Base-by-base conservation (phyloP, 1,140 invertebrate species). In the Asobara japonica region DNA sequence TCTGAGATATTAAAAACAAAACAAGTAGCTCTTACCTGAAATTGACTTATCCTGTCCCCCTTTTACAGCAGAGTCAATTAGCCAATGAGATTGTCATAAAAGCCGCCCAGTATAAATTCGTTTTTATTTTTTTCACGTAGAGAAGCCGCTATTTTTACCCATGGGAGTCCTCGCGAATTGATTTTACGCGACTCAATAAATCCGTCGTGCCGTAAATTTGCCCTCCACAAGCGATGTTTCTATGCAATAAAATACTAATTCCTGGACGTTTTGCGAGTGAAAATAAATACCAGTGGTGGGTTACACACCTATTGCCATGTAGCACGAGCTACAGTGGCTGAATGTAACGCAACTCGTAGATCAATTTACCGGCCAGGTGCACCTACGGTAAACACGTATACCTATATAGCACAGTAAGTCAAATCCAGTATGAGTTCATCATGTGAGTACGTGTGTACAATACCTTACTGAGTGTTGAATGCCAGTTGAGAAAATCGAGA, bases 361-460 rank as follows among this genome's bases (percentile, higher is more conserved):
- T 60, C 22, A 60, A 60, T 60, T 60, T 60, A 27, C 25, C 25
- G 11, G 11, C n/a, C 56, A 60, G 56, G 25, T 60, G 56, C 25
- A 27, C 51, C 20, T 6, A 60, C 20, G 51, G 3, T 51, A 51
- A 51, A 51, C 45, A 51, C 11, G 45, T 51, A 16, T 20, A 51
- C 18, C n/a, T 51, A 51, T 20, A n/a, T 16, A 18, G 1, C 8
- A 51, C 8, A 16, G 16, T 51, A 5, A 51, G n/a, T 51, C 45
- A 51, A 13, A 51, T n/a, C n/a, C n/a, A 18, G n/a, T 51, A 13
- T 51, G n/a, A 51, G 45, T 51, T 51, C 45, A 51, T 51, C 45
- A 51, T 2, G 20, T 51, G 45, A 51, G 5, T 51, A 51, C 45
- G 45, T 51, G 45, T 38, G 36, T 38, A 10, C 36, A 38, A 38